These are phyloP conservation scores for Liasis olivaceus DNA, from an alignment of 2,797 vertebrate species.

Conservation along the genomic window DNA sequence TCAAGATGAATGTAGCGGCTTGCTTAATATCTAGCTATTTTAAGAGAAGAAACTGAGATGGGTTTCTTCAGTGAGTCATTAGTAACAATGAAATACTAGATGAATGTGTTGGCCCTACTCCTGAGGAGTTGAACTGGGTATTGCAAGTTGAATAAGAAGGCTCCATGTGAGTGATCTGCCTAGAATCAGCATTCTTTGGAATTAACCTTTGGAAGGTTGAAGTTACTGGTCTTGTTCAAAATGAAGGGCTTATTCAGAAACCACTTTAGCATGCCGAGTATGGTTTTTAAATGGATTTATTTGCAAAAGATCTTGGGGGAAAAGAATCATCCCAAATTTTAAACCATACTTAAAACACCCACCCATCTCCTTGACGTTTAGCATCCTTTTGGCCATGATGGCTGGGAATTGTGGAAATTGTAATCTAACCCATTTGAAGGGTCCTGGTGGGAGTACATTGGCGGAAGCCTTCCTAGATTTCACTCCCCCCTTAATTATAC, in stretches of 20 bases:
- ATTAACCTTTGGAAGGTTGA: not conserved
- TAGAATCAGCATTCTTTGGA: not conserved
- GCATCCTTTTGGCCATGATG: too few species aligned
- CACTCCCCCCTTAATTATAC: not conserved
- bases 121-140: not conserved
- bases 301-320: too few species aligned
- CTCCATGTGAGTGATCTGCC: not conserved
- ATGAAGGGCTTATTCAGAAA: not conserved
- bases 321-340: too few species aligned
- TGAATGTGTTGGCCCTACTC: not conserved
- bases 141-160: not conserved
- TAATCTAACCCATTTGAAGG: too few species aligned
- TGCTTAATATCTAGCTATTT: not conserved
- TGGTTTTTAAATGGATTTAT: too few species aligned
- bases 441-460: too few species aligned
- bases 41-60: too few species aligned
- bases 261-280: too few species aligned
- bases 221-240: not conserved
- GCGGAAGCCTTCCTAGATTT: too few species aligned
- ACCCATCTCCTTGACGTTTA: too few species aligned
- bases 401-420: too few species aligned
- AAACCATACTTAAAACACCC: too few species aligned
- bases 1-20: not conserved
- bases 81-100: not conserved
- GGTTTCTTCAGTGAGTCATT: not conserved